Conservation (phyloP, 1,140 invertebrate species). For the Callitettix versicolor region DNA sequence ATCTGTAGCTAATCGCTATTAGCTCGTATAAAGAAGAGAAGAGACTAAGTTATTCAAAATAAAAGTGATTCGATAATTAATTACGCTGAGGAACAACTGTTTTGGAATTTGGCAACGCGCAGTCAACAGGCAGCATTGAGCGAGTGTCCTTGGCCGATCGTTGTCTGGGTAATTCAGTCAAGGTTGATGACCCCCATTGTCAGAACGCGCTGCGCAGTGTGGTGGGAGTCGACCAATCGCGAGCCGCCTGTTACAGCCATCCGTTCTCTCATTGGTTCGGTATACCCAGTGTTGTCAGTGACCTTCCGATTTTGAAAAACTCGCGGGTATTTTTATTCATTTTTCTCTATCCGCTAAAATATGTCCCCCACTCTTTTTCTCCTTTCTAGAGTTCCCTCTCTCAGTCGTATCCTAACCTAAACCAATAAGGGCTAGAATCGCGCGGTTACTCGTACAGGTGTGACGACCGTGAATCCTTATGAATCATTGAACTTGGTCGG, state of each 20-base stretch:
- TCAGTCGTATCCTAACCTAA: not conserved
- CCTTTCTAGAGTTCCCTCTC: slow-evolving; percentile 1
- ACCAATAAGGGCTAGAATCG: slow-evolving; percentile 9
- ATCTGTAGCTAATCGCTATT: too few relatives aligned
- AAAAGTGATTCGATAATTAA: not conserved
- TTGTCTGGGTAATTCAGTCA: slow-evolving; percentile 56
- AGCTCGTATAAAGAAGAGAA: too few relatives aligned
- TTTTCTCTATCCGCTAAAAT: slow-evolving; percentile 8
- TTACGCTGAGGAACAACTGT: not conserved
- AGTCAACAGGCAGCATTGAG: slow-evolving; percentile 1
- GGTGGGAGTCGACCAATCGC: slow-evolving; percentile 18
- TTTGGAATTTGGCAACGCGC: slow-evolving; percentile 1
- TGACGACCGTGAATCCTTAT: slow-evolving; percentile 10
- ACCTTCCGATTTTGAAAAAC: slow-evolving; percentile 21
- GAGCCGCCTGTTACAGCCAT: slow-evolving; percentile 1
- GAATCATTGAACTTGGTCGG: slow-evolving; percentile 21
- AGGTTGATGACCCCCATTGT: slow-evolving; percentile 50
- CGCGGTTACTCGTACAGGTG: slow-evolving; percentile 12
- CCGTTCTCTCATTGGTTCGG: slow-evolving; percentile 9
- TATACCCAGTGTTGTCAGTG: slow-evolving; percentile 14
- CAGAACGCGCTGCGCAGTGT: slow-evolving; percentile 28
- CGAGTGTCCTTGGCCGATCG: slow-evolving; percentile 44
- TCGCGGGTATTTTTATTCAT: slow-evolving; percentile 6
- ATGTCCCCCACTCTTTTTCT: slow-evolving; percentile 8
- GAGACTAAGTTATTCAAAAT: too few relatives aligned